phyloP scores from a whole-genome alignment of 2,113 vertebrate genomes.

The Ameiurus melas region DNA sequence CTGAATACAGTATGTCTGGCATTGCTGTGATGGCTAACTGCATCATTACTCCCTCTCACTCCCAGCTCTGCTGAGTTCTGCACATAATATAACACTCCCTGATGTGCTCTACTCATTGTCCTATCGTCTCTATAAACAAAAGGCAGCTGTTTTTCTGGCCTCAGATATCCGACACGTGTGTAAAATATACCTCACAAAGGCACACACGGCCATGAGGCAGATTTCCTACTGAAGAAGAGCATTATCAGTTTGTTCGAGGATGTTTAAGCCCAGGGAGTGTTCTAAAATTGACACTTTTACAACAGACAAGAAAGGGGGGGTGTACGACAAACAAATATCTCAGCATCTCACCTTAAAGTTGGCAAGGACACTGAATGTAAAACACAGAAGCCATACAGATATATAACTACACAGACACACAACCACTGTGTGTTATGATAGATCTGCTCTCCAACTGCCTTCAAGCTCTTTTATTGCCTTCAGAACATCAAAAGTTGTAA shows the following conservation, averaged over 20 bases:
- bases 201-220: conserved; percentile 21
- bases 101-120: conserved; percentile 16
- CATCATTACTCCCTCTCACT: conserved; percentile 29
- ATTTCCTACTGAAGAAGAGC: conserved; percentile 46
- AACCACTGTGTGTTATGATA: background rate
- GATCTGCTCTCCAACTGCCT: conserved; percentile 16
- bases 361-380: conserved; percentile 33
- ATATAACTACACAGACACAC: background rate
- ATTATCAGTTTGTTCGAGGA: conserved; percentile 57
- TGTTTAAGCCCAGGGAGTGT: conserved; percentile 46
- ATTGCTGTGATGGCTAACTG: background rate
- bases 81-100: conserved; percentile 38
- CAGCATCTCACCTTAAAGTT: conserved; percentile 32
- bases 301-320: conserved; percentile 35
- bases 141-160: conserved; percentile 27
- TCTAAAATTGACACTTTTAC: conserved; percentile 47
- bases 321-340: conserved; percentile 7
- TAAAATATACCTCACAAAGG: conserved; percentile 14
- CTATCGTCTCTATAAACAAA: conserved; percentile 34
- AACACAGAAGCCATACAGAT: conserved; percentile 21
- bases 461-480: conserved; percentile 6
- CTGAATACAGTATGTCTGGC: conserved; percentile 1
- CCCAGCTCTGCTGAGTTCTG: conserved; percentile 49
- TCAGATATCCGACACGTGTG: conserved; percentile 3
- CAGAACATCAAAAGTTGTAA: conserved; percentile 16